Conservation (phyloP, 2,797 vertebrate species). For the Amblyraja radiata region DNA sequence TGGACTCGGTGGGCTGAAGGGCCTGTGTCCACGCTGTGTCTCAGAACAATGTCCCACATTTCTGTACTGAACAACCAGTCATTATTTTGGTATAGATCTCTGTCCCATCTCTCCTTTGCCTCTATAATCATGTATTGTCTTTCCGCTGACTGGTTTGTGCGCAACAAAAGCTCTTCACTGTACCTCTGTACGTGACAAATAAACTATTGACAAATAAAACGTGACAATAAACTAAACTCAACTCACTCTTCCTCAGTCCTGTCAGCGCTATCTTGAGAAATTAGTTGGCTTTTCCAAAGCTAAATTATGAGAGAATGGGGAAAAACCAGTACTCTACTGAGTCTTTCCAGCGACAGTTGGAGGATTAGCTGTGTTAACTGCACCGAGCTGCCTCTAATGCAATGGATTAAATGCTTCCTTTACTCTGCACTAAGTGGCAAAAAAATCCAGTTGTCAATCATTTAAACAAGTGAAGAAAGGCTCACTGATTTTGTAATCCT, state of each 20-base stretch:
- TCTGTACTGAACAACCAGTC: too few species aligned
- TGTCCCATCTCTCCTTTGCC: too few species aligned
- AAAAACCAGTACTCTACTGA: neutral
- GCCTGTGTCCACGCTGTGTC: too few species aligned
- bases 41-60: too few species aligned
- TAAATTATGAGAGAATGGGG: conserved; percentile 6
- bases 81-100: too few species aligned
- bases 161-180: too few species aligned
- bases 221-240: too few species aligned
- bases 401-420: conserved; percentile 16
- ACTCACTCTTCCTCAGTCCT: neutral
- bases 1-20: too few species aligned
- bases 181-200: too few species aligned
- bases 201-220: too few species aligned
- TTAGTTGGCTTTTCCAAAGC: neutral
- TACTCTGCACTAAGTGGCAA: neutral
- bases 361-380: neutral
- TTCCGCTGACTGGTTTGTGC: too few species aligned
- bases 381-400: neutral
- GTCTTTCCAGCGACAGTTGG: neutral
- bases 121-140: too few species aligned
- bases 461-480: neutral
- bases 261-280: neutral
- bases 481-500: conserved; percentile 24
- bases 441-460: neutral